Base-by-base conservation (phyloP, 2,113 vertebrate species). In the Aythya baeri region DNA sequence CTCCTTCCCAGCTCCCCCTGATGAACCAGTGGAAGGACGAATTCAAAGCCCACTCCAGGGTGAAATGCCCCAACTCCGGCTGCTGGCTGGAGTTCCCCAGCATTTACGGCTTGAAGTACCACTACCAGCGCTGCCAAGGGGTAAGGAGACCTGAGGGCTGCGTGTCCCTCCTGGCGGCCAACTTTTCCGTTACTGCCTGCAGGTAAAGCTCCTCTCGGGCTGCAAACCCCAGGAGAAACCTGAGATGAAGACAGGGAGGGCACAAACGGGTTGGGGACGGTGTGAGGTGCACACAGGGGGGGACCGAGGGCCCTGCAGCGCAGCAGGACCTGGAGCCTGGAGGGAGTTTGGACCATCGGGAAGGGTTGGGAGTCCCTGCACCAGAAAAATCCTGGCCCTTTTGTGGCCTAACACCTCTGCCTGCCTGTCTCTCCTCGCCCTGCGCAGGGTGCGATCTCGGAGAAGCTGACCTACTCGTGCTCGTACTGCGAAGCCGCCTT, bases 1-100 rank as follows among this genome's bases (percentile, higher is more conserved):
- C 82, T 94, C 90, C 81, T 62, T 84, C 82, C 90, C 96, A 99
- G 99, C 98, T 99, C 62, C 98, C 98, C 84, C 97, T 99, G 98
- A 99, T 99, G 98, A 98, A 98, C 88, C 98, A 99, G 97, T 99
- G 99, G 99, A 99, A 99, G 96, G 99, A 99, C 4, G 99, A 99
- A 96, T 99, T 99, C 98, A 99, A 99, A 98, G 98, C 98, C 32
- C 98, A 98, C 78, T 99, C 99, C 44, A 98, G 99, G 95, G 99
- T 99, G 97, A 99, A 99, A 95, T 99, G 99, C 97, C 99, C 99
- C 31, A 98, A 99, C 96, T 98, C 98, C 5, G 99, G 99, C 95
- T 99, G 99, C 98, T 99, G 99, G 99, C 98, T 99, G 98, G 99
- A 99, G 97, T 99, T 99, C 94, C 99, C 99, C 94, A 99, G 99